Evolutionary conservation across 2,888 invertebrate genomes (phyloP).

Genomic region (Drosophila suboccidentalis): DNA sequence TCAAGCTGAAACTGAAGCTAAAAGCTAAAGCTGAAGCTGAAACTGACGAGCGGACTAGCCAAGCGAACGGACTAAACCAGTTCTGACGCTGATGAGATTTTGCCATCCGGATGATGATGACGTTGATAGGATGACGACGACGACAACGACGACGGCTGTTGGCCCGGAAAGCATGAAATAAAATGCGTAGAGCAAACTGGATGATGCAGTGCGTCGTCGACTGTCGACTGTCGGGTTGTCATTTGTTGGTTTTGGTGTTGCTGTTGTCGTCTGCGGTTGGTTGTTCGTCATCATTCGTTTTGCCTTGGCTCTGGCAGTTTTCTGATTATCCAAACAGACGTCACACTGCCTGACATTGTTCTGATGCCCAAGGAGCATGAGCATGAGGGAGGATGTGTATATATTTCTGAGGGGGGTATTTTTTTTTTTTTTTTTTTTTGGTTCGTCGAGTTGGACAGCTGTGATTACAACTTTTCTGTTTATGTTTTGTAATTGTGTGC

Average conservation of each 20-base stretch:
- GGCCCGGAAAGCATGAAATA: constrained; percentile 65
- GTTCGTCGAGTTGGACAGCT: constrained; percentile 72
- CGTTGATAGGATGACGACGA: constrained; percentile 30
- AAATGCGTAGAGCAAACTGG: constrained; percentile 51
- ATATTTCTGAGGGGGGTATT: constrained; percentile 1
- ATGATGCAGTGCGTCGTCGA: constrained; percentile 60
- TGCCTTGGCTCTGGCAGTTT: constrained; percentile 68
- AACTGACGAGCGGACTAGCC: constrained; percentile 2
- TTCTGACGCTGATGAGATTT: constrained; percentile 57
- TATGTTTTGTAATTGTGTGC: constrained; percentile 72
- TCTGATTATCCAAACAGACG: constrained; percentile 66
- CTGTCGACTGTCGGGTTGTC: neutral
- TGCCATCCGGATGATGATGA: constrained; percentile 28
- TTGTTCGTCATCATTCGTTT: constrained; percentile 59
- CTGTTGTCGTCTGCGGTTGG: constrained; percentile 42
- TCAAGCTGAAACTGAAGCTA: constrained; percentile 23
- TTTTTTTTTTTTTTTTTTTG: constrained; percentile 29
- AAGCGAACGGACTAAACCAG: constrained; percentile 26
- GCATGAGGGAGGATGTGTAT: neutral
- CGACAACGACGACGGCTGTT: constrained; percentile 48
- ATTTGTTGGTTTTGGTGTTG: constrained; percentile 1
- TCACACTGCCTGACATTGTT: constrained; percentile 37
- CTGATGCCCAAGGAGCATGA: neutral
- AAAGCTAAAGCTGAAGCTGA: neutral
- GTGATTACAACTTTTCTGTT: constrained; percentile 79